Evolutionary conservation across 2,797 vertebrate genomes (phyloP), one percentile per base, ranked within the genome.

Genomic region (Tragopan temminckii): DNA sequence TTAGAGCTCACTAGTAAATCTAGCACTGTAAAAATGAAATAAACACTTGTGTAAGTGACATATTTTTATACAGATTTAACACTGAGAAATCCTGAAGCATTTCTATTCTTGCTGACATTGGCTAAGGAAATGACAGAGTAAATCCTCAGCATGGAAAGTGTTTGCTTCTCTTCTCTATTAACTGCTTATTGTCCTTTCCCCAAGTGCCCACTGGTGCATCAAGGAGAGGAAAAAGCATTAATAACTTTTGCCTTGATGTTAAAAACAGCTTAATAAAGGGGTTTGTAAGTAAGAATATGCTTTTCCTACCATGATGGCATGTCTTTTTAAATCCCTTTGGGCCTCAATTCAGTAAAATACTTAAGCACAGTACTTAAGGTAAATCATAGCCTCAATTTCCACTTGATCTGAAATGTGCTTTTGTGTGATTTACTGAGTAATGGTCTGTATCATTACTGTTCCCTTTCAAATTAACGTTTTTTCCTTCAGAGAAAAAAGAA

Each of bases 1-100:
- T 93, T 79, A 93, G 35, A 52, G 52, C 50, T 76, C 43, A 45
- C 42, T 91, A 63, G 40, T 42, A 63, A 18, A 63, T 9, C 68
- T 38, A 87, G 35, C 23, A 61, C 52, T 46, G n/a, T 53, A 68
- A 94, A 91, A 89, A 74, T 72, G 67, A 89, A 91, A 93, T 80
- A 85, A 93, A 86, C 61, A 77, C 31, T 71, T 25, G 38, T 68
- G 75, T 84, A 84, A 79, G 38, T 74, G 48, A 77, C 20, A 45
- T 38, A 75, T 83, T 80, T 43, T 83, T 85, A 48, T 16, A 21
- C 5, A 40, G 27, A 52, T 89, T 87, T 94, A 35, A 88, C 53
- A 61, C 3, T 9, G 23, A 64, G 50, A 91, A 89, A 58, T 80
- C 36, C 20, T 33, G 33, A 69, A 72, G 16, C 36, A 89, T 85